Evolutionary conservation across 2,113 vertebrate species (phyloP).

Genomic region (Taurulus bubalis): DNA sequence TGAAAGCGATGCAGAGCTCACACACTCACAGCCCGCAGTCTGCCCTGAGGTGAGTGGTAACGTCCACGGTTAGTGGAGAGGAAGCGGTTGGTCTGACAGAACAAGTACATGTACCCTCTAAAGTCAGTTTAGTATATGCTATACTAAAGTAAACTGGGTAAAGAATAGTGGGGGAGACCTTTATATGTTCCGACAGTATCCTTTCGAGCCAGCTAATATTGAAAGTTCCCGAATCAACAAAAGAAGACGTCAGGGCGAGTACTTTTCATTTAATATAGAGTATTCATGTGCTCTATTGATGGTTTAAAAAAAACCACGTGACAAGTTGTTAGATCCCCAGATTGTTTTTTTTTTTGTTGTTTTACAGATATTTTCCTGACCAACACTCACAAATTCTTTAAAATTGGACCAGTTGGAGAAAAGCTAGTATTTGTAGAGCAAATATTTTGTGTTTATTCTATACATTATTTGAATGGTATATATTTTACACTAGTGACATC

Average conservation of each 20-base stretch:
- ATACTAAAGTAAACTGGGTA: neutral
- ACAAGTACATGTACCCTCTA: neutral
- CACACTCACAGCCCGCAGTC: constrained; percentile 75
- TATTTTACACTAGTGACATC: neutral
- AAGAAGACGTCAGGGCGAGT: neutral
- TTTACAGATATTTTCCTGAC: neutral
- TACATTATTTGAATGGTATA: too few species aligned
- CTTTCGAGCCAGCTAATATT: neutral
- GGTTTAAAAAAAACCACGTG: neutral
- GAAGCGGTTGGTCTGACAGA: neutral
- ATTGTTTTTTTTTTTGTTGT: neutral
- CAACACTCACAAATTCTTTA: neutral
- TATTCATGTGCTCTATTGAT: neutral
- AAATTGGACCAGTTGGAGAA: neutral
- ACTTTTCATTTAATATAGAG: neutral
- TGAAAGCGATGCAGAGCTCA: constrained; percentile 83
- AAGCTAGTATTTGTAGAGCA: neutral
- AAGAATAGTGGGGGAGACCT: neutral
- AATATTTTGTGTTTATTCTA: neutral
- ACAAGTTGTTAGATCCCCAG: neutral
- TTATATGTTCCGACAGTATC: neutral
- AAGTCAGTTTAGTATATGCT: neutral
- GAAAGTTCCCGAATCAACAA: neutral
- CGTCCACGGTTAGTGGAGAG: neutral
- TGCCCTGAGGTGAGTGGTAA: constrained; percentile 76